Conservation (phyloP, 2,797 vertebrate species). For the Squalus acanthias region DNA sequence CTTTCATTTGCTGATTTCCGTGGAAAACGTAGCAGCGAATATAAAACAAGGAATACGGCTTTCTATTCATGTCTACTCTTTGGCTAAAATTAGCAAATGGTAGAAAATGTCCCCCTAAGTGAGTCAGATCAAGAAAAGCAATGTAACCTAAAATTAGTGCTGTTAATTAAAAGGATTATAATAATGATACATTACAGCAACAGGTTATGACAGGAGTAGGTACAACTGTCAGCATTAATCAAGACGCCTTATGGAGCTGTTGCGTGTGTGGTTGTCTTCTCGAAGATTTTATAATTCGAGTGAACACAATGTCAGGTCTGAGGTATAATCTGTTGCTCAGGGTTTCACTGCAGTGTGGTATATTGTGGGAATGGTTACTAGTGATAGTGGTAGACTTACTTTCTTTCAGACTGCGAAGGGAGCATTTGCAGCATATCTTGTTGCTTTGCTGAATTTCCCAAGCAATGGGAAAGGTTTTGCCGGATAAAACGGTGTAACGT, state of each 20-base stretch:
- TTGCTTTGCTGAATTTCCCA: not conserved
- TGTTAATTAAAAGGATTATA: slow-evolving; percentile 34
- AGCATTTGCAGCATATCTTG: not conserved
- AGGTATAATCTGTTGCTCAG: not conserved
- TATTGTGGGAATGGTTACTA: not conserved
- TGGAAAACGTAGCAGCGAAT: not conserved
- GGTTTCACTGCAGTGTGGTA: not conserved
- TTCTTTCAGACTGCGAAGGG: not conserved
- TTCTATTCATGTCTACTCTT: not conserved
- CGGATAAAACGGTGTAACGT: not conserved
- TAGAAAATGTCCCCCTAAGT: slow-evolving; percentile 11
- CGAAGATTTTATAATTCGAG: slow-evolving; percentile 13
- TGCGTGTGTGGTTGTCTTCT: not conserved
- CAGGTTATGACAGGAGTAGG: not conserved
- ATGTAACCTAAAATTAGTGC: slow-evolving; percentile 18
- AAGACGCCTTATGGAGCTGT: not conserved
- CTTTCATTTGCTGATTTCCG: not conserved
- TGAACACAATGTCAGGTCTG: slow-evolving; percentile 17
- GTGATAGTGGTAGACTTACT: not conserved
- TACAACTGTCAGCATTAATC: slow-evolving; percentile 5
- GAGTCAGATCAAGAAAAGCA: not conserved
- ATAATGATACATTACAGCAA: not conserved
- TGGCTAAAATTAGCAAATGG: not conserved
- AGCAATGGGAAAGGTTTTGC: too few relatives aligned
- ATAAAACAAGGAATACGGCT: not conserved